Evolutionary conservation across 2,113 vertebrate genomes (phyloP), one percentile per base, ranked within the genome.

Genomic region (Megaceryle torquata): DNA sequence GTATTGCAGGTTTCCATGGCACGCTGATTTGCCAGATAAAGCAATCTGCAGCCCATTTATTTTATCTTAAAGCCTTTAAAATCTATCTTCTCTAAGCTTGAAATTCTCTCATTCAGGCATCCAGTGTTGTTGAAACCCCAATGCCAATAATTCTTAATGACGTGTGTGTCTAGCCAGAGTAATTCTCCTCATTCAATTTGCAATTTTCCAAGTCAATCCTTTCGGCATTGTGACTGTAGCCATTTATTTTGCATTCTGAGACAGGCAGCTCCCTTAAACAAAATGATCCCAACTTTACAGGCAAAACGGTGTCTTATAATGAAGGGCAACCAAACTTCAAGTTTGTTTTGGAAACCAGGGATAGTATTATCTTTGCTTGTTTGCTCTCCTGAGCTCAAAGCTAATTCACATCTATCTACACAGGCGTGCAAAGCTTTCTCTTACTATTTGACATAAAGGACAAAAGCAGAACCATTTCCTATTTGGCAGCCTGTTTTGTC

Each of bases 61-160:
- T 95, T 95, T 96, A 93, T 96, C 90, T 96, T 91, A 93, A 96
- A 94, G 92, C 76, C 74, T 97, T 97, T 94, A 85, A 97, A 96
- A 96, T 95, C 93, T 91, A 72, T 95, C 95, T 91, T 70, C 64
- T 91, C 77, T 93, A 91, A 94, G 91, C 81, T 31, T 89, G 86
- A 96, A 94, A 93, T 96, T 93, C 91, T 95, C 94, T 95, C 87
- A 88, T 95, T 96, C 82, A 87, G 85, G 91, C 95, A 95, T 95
- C 92, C 91, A 94, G 86, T 28, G 41, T 88, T 95, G 79, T 68
- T 78, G 92, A 87, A 97, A 88, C 75, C 85, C 65, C 64, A 56
- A 60, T 89, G 95, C 96, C 96, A 94, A 84, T 96, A 96, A 97
- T 95, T 97, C 97, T 93, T 96, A 96, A 96, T 96, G 95, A 97